Evolutionary conservation across 1,140 invertebrate species (phyloP).

Genomic region (Portunus trituberculatus): DNA sequence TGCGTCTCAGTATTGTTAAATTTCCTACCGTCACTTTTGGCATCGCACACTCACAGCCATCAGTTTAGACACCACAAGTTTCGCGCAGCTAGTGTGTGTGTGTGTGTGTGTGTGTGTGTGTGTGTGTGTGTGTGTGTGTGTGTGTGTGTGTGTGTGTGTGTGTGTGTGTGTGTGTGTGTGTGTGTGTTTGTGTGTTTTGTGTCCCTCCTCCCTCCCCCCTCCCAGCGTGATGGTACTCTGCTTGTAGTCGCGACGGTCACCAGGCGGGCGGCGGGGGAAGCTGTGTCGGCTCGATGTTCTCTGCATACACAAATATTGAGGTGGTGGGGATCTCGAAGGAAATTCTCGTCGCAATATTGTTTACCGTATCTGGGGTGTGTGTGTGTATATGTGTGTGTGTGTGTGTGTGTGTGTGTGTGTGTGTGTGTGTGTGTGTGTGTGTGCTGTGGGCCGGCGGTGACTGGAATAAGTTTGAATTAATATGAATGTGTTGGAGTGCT

Average conservation of each 20-base stretch:
- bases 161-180: conserved; percentile 20
- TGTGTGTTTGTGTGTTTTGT: background rate
- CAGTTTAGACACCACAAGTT: too few species aligned
- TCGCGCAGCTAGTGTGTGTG: too few species aligned
- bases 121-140: background rate
- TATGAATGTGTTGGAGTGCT: too few species aligned
- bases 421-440: background rate
- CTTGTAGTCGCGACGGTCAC: conserved; percentile 9
- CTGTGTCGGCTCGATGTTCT: conserved; percentile 7
- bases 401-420: conserved; percentile 39
- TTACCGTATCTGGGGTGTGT: conserved; percentile 28
- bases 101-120: background rate
- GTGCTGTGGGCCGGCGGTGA: too few species aligned
- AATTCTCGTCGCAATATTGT: conserved; percentile 13
- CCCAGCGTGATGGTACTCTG: background rate
- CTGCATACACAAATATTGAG: conserved; percentile 39
- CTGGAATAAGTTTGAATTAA: too few species aligned
- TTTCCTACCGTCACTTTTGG: too few species aligned
- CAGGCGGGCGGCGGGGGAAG: conserved; percentile 4
- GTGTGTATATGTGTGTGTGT: conserved; percentile 28
- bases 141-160: conserved; percentile 31
- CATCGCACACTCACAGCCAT: too few species aligned
- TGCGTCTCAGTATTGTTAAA: too few species aligned
- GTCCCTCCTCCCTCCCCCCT: background rate
- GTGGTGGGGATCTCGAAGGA: background rate